These are phyloP conservation scores for Zele albiditarsus DNA, from an alignment of 2,888 invertebrate species.

Conservation along the genomic window DNA sequence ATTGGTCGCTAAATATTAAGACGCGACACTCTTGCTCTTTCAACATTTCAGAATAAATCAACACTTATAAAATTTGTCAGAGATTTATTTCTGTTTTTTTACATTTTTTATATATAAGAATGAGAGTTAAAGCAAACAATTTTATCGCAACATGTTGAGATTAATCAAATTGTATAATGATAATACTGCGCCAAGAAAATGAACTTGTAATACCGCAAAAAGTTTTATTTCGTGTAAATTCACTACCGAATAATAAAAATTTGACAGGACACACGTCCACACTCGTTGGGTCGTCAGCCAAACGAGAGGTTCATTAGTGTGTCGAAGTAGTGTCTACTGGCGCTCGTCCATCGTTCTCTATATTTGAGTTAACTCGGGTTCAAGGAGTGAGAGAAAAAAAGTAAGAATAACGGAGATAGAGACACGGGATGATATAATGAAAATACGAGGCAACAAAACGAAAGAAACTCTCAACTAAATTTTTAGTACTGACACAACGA, in stretches of 20 bases:
- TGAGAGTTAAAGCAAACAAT: background rate
- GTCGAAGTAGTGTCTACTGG: slow-evolving; percentile 36
- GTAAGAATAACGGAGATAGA: background rate
- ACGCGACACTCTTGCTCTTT: background rate
- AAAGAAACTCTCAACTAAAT: background rate
- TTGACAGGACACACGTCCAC: slow-evolving; percentile 49
- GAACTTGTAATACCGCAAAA: background rate
- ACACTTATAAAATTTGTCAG: background rate
- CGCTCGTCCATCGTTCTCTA: slow-evolving; percentile 32
- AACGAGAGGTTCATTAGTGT: slow-evolving; percentile 56
- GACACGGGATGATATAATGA: background rate
- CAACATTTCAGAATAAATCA: background rate
- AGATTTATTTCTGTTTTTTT: background rate
- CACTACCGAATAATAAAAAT: background rate
- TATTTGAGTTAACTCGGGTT: slow-evolving; percentile 31
- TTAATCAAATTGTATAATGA: background rate
- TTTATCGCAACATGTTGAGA: background rate
- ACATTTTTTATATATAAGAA: background rate
- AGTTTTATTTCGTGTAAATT: background rate
- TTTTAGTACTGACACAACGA: background rate
- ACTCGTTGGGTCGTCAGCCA: slow-evolving; percentile 42
- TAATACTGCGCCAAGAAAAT: background rate
- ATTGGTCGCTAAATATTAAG: background rate
- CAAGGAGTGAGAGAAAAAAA: slow-evolving; percentile 21
- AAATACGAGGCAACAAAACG: background rate